Evolutionary conservation across 2,113 vertebrate species (phyloP), one percentile per base, ranked within the genome.

Genomic region (Oncorhynchus clarkii): DNA sequence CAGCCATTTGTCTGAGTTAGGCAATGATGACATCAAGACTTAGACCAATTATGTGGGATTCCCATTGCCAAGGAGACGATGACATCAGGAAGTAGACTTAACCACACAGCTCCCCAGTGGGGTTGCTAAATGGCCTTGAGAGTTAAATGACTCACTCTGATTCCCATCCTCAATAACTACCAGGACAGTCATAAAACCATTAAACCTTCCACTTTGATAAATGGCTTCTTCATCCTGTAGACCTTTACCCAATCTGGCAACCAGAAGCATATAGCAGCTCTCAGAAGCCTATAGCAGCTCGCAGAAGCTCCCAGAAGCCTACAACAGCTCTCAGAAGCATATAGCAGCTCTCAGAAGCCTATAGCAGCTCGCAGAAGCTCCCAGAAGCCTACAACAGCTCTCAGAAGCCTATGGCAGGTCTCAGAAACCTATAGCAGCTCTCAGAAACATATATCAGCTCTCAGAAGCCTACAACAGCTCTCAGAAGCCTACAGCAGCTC

Each of bases 81-180:
- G 83, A 86, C 87, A 71, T 84, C 66, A 84, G 81, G 76, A 39
- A 8, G 39, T 2, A 39, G 39, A 39, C 34, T 9, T 2, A 39
- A 9, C 34, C 6, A 48, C 45, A 12, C 27, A 7, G 14, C 67
- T 75, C 76, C 39, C 39, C 39, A 9, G 39, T 8, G 39, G 39
- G 7, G 39, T 73, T 73, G 82, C 71, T 65, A 72, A 87, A 82
- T 54, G 18, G 73, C 76, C 76, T 11, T 31, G 29, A 71, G 79
- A 78, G 45, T 39, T 67, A 39, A 34, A 78, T 90, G 88, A 92
- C 86, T 91, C 88, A 88, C 74, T 73, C 71, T 48, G 87, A 80
- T 86, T 80, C 79, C 82, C 77, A 72, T 65, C 22, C 59, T 18
- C 62, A 11, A 3, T 86, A 88, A 90, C 87, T 82, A 3, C 81